A percentile compares a stretch with the other conserved stretches of the same genome.
These are phyloP conservation scores for Leucophenga varia DNA, from an alignment of 1,140 invertebrate genomes.

Conservation along the genomic window DNA sequence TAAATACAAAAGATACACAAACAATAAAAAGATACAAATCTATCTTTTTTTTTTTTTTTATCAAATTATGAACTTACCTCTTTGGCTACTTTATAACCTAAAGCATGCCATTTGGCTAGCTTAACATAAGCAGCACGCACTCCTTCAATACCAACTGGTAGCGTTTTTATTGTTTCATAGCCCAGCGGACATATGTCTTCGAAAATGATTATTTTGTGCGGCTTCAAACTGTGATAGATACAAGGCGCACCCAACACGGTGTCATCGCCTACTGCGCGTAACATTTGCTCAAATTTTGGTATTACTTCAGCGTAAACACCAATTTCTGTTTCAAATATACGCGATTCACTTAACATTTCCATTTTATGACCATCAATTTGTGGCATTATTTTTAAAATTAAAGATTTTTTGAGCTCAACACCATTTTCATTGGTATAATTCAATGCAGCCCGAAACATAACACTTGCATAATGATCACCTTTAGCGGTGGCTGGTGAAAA, in stretches of 20 bases:
- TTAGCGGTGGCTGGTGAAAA: slow-evolving; percentile 5
- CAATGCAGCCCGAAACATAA: slow-evolving; percentile 6
- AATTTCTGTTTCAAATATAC: slow-evolving; percentile 10
- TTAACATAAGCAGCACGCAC: background rate
- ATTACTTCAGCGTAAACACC: slow-evolving; percentile 9
- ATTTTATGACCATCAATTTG: slow-evolving; percentile 5
- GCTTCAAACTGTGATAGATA: background rate
- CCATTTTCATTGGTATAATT: background rate
- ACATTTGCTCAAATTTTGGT: slow-evolving; percentile 4
- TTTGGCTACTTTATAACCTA: slow-evolving; percentile 7
- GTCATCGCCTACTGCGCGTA: slow-evolving; percentile 5
- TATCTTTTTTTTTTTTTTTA: background rate
- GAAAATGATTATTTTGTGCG: slow-evolving; percentile 4
- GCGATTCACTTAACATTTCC: slow-evolving; percentile 2
- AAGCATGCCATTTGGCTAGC: slow-evolving; percentile 9
- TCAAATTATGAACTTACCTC: slow-evolving; percentile 2
- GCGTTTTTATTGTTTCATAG: background rate
- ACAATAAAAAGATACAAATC: background rate
- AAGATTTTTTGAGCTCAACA: background rate
- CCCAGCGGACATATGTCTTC: slow-evolving; percentile 2
- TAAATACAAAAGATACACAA: too few relatives aligned
- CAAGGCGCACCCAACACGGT: slow-evolving; percentile 7
- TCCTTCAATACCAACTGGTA: background rate
- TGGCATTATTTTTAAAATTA: slow-evolving; percentile 10
- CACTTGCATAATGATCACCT: slow-evolving; percentile 14